These are phyloP conservation scores for Furnarius figulus DNA, from an alignment of 2,113 vertebrate genomes.

Conservation along the genomic window DNA sequence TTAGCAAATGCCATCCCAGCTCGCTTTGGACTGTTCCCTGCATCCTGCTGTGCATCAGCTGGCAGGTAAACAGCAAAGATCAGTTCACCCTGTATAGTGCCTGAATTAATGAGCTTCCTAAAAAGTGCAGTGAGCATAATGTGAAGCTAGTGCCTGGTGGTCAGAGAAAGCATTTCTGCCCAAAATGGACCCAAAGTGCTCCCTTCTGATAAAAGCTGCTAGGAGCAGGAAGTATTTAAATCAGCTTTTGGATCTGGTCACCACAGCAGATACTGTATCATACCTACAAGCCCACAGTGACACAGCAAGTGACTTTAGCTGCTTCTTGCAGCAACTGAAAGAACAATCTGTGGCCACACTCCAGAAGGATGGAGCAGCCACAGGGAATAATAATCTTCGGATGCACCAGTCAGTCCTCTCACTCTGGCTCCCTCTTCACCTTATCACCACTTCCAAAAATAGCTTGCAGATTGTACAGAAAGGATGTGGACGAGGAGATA, in stretches of 20 bases:
- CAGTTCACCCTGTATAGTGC: neutral
- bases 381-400: slow-evolving; percentile 52
- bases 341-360: slow-evolving; percentile 30
- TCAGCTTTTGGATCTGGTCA: neutral
- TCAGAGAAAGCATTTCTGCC: neutral
- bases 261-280: neutral
- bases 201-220: neutral
- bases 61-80: slow-evolving; percentile 51
- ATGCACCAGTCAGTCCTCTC: slow-evolving; percentile 13
- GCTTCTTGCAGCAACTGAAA: slow-evolving; percentile 19
- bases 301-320: slow-evolving; percentile 32
- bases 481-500: neutral
- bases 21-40: slow-evolving; percentile 34
- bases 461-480: slow-evolving; percentile 38
- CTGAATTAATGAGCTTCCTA: slow-evolving; percentile 44
- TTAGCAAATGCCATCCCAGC: slow-evolving; percentile 27
- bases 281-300: slow-evolving; percentile 9
- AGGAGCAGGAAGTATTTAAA: neutral
- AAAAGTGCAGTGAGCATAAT: neutral
- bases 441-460: slow-evolving; percentile 50
- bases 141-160: neutral
- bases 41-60: slow-evolving; percentile 48
- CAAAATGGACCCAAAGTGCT: neutral
- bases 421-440: slow-evolving; percentile 27
- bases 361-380: slow-evolving; percentile 38